These are phyloP conservation scores for Streblospio benedicti DNA, from an alignment of 1,140 invertebrate genomes.

Conservation along the genomic window DNA sequence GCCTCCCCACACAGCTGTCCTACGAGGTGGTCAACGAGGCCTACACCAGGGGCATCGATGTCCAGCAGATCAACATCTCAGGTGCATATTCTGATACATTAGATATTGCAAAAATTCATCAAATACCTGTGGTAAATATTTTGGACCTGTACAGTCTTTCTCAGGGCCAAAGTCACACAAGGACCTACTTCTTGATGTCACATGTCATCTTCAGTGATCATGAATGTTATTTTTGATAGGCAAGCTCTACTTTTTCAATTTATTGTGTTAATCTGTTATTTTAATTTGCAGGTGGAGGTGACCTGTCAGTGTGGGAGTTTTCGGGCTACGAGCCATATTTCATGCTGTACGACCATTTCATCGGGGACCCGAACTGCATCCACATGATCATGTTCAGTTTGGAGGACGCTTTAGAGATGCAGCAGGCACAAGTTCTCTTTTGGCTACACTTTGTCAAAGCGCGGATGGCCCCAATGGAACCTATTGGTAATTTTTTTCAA, in stretches of 20 bases:
- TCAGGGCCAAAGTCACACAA: no score
- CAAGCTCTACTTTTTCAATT: no score
- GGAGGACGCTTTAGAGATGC: slow-evolving; percentile 61
- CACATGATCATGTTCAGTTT: slow-evolving; percentile 68
- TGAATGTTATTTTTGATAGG: no score
- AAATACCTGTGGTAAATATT: no score
- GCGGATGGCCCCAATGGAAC: slow-evolving; percentile 58
- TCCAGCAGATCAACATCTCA: slow-evolving; percentile 54
- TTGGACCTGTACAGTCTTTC: no score
- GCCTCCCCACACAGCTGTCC: slow-evolving; percentile 37
- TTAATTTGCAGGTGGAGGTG: slow-evolving; percentile 56
- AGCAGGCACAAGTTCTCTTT: slow-evolving; percentile 66
- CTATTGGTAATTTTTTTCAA: slow-evolving; percentile 54
- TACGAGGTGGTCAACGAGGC: slow-evolving; percentile 51
- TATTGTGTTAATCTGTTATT: no score
- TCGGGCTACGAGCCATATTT: slow-evolving; percentile 72
- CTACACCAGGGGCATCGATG: slow-evolving; percentile 62
- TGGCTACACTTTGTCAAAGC: slow-evolving; percentile 74
- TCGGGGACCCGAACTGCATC: slow-evolving; percentile 60
- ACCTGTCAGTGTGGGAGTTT: slow-evolving; percentile 71
- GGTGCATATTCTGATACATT: no score
- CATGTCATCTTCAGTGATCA: no score
- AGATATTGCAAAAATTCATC: slow-evolving; percentile 12
- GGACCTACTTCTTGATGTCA: no score
- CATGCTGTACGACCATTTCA: slow-evolving; percentile 67